Evolutionary conservation across 2,113 vertebrate species (phyloP).

Genomic region (Heteronetta atricapilla): DNA sequence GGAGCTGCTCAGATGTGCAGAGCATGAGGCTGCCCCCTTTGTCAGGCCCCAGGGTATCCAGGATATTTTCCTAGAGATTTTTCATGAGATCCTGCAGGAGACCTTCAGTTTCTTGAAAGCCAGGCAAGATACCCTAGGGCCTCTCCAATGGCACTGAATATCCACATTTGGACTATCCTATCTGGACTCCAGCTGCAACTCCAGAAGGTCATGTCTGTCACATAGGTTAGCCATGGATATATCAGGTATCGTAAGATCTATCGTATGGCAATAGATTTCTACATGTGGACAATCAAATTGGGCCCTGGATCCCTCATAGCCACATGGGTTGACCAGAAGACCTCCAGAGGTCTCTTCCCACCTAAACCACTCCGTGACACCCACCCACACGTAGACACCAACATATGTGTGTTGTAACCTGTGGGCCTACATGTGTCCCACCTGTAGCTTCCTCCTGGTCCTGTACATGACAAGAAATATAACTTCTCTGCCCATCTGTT

Average conservation of each 20-base stretch:
- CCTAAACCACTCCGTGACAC: too few relatives aligned
- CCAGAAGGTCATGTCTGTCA: neutral
- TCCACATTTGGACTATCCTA: neutral
- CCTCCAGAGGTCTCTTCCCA: too few relatives aligned
- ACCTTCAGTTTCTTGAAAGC: neutral
- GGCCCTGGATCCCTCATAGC: neutral
- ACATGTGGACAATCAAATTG: neutral
- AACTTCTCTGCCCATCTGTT: neutral
- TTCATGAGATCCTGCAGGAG: neutral
- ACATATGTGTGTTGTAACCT: neutral
- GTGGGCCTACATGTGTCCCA: neutral
- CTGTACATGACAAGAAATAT: neutral
- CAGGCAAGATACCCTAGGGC: neutral
- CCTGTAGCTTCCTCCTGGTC: neutral
- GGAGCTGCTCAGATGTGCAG: neutral
- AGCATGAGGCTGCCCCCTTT: rapidly evolving
- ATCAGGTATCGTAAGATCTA: neutral
- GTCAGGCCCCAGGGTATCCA: neutral
- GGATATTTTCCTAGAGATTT: neutral
- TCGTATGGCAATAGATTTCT: neutral
- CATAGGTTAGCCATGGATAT: neutral
- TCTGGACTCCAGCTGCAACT: neutral
- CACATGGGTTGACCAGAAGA: too few relatives aligned
- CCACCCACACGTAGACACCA: neutral
- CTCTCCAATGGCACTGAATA: neutral